phyloP scores from a whole-genome alignment of 2,113 vertebrate species.

The Indri indri region DNA sequence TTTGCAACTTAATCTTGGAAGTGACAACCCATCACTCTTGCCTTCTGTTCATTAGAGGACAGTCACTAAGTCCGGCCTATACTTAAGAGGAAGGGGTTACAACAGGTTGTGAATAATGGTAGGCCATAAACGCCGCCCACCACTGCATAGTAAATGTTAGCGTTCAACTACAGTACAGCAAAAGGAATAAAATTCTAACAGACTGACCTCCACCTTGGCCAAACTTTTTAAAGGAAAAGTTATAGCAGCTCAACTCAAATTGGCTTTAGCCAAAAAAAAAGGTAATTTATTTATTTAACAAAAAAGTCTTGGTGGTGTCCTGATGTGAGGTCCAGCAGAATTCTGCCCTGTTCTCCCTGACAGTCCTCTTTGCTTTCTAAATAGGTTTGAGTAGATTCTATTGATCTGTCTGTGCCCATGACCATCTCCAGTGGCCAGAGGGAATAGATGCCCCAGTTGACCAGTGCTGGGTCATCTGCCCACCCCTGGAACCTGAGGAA shows the following conservation, averaged over 20 bases:
- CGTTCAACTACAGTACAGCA: background rate
- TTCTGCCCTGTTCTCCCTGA: background rate
- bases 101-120: background rate
- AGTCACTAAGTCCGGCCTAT: background rate
- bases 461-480: background rate
- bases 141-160: background rate
- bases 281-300: background rate
- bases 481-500: background rate
- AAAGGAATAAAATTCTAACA: background rate
- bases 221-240: conserved; percentile 6
- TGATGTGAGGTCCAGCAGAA: background rate
- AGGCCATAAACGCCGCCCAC: background rate
- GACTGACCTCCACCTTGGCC: background rate
- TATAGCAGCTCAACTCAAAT: background rate
- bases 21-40: background rate
- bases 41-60: background rate
- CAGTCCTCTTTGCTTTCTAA: background rate
- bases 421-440: background rate
- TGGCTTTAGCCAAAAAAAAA: background rate
- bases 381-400: background rate
- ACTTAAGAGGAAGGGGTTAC: background rate
- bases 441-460: rapidly evolving
- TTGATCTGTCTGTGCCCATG: background rate
- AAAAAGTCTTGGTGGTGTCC: background rate
- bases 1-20: background rate